These are phyloP conservation scores for Fopius arisanus DNA, from an alignment of 1,140 invertebrate species.

Conservation along the genomic window DNA sequence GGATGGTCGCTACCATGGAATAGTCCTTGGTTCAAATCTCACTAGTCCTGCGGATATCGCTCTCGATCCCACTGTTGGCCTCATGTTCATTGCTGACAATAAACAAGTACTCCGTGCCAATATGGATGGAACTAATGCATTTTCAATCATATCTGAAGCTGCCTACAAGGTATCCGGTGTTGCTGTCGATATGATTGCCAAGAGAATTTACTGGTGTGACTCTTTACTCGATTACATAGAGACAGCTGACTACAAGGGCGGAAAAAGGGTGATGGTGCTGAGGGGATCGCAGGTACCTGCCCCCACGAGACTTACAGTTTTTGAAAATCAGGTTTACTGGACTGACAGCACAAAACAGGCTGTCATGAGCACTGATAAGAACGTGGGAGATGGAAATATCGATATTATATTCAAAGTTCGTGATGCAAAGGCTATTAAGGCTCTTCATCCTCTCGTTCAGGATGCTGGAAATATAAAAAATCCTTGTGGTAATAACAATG, in stretches of 20 bases:
- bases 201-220: slow-evolving; percentile 96
- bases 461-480: slow-evolving; percentile 72
- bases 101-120: slow-evolving; percentile 87
- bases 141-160: slow-evolving; percentile 86
- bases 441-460: slow-evolving; percentile 81
- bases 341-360: slow-evolving; percentile 96
- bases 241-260: slow-evolving; percentile 94
- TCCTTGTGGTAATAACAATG: slow-evolving; percentile 90
- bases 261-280: slow-evolving; percentile 78
- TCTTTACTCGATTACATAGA: slow-evolving; percentile 96
- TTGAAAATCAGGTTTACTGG: slow-evolving; percentile 94
- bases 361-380: slow-evolving; percentile 91
- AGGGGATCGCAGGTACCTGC: slow-evolving; percentile 87
- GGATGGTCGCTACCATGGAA: slow-evolving; percentile 82
- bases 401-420: slow-evolving; percentile 82
- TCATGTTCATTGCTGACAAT: slow-evolving; percentile 94
- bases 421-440: slow-evolving; percentile 86
- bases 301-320: slow-evolving; percentile 83
- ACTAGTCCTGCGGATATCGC: slow-evolving; percentile 91
- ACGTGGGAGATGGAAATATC: slow-evolving; percentile 77
- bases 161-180: slow-evolving; percentile 90
- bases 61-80: slow-evolving; percentile 87
- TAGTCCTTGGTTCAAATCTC: slow-evolving; percentile 90
- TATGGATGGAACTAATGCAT: slow-evolving; percentile 88
- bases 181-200: slow-evolving; percentile 84